phyloP scores from a whole-genome alignment of 2,797 vertebrate species.

The Oreochromis grahami region DNA sequence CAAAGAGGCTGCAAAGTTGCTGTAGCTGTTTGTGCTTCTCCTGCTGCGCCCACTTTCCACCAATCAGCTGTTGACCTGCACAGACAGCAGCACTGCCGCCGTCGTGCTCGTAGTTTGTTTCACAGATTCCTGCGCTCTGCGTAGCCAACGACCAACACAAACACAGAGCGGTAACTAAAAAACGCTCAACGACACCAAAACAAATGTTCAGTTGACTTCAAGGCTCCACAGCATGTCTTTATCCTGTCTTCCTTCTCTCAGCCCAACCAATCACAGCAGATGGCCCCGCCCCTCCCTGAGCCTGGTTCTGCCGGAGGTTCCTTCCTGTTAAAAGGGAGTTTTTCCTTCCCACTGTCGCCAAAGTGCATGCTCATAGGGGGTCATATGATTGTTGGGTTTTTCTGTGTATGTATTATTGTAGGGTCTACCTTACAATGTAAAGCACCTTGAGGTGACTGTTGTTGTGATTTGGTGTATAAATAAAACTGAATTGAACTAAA shows the following conservation, averaged over 20 bases:
- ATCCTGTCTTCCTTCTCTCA: neutral
- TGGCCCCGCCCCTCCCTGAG: neutral
- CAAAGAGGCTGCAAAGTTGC: neutral
- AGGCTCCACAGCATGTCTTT: neutral
- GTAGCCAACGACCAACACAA: neutral
- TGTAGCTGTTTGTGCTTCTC: neutral
- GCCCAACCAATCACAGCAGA: accelerated
- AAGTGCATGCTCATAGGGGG: neutral
- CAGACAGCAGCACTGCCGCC: neutral
- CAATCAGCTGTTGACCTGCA: neutral
- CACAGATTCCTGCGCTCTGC: neutral
- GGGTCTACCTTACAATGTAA: neutral
- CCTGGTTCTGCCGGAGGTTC: accelerated
- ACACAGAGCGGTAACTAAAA: neutral
- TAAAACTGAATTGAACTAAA: neutral
- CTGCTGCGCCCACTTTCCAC: neutral
- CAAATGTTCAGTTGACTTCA: neutral
- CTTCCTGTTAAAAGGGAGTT: neutral
- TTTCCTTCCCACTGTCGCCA: neutral
- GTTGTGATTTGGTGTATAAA: neutral
- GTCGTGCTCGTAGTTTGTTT: neutral
- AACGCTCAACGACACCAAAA: neutral
- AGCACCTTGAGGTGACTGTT: neutral
- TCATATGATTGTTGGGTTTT: neutral
- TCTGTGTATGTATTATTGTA: neutral